phyloP scores from a whole-genome alignment of 2,113 vertebrate species.

The Microtus oregoni region DNA sequence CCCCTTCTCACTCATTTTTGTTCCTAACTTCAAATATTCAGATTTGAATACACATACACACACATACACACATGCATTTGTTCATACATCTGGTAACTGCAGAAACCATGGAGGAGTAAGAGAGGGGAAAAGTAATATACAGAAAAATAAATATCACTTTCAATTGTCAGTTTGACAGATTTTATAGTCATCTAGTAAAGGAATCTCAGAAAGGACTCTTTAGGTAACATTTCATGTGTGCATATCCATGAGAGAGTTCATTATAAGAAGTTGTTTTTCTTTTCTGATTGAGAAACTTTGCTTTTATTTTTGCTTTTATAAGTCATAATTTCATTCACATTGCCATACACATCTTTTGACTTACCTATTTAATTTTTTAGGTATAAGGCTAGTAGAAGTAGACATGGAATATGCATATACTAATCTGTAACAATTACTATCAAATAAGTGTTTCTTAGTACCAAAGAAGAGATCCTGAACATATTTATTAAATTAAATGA shows the following conservation, averaged over 20 bases:
- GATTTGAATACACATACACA: not conserved
- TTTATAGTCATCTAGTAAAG: not conserved
- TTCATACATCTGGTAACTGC: too few relatives aligned
- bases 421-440: not conserved
- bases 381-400: not conserved
- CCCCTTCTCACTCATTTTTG: not conserved
- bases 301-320: not conserved
- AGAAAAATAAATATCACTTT: not conserved
- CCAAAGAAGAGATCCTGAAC: not conserved
- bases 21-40: too few relatives aligned
- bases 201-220: not conserved
- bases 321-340: not conserved
- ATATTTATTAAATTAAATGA: not conserved
- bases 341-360: not conserved
- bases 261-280: not conserved
- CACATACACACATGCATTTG: not conserved
- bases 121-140: not conserved
- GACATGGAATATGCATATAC: not conserved
- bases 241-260: not conserved
- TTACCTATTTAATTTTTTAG: not conserved
- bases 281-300: not conserved
- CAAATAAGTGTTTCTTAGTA: not conserved
- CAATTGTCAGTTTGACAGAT: not conserved
- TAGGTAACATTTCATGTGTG: not conserved
- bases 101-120: not conserved